phyloP scores from a whole-genome alignment of 2,797 vertebrate genomes.

The Kryptolebias ocellatus region DNA sequence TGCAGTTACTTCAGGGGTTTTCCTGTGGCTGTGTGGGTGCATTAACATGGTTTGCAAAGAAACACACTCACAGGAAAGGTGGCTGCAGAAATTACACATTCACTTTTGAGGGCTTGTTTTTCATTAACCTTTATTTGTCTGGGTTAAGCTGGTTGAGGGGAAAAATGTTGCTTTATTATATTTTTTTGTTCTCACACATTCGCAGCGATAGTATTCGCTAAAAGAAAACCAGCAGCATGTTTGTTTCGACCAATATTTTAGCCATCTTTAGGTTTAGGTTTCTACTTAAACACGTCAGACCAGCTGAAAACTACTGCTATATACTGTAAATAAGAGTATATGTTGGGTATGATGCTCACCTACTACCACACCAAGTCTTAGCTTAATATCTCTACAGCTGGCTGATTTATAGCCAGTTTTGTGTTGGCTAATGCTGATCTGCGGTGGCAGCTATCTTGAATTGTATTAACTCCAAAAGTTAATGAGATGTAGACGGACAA shows the following conservation, averaged over 20 bases:
- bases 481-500: too few species aligned
- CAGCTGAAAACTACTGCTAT: background rate
- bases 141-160: constrained; percentile 47
- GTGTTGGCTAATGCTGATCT: too few species aligned
- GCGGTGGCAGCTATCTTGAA: too few species aligned
- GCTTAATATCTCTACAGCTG: too few species aligned
- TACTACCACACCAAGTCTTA: too few species aligned
- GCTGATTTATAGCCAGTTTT: too few species aligned
- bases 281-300: background rate
- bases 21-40: constrained; percentile 40
- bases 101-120: constrained; percentile 56
- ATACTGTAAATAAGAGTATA: too few species aligned
- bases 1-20: constrained; percentile 40
- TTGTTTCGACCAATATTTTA: constrained; percentile 39
- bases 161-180: constrained; percentile 45
- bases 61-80: constrained; percentile 25
- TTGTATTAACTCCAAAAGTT: too few species aligned
- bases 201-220: constrained; percentile 11
- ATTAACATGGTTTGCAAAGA: constrained; percentile 9
- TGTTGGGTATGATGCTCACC: too few species aligned
- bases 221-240: constrained; percentile 33
- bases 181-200: constrained; percentile 37
- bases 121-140: constrained; percentile 71
- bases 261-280: background rate
- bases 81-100: constrained; percentile 51